These are phyloP conservation scores for Micronisus gabar DNA, from an alignment of 2,113 vertebrate genomes.

Conservation along the genomic window DNA sequence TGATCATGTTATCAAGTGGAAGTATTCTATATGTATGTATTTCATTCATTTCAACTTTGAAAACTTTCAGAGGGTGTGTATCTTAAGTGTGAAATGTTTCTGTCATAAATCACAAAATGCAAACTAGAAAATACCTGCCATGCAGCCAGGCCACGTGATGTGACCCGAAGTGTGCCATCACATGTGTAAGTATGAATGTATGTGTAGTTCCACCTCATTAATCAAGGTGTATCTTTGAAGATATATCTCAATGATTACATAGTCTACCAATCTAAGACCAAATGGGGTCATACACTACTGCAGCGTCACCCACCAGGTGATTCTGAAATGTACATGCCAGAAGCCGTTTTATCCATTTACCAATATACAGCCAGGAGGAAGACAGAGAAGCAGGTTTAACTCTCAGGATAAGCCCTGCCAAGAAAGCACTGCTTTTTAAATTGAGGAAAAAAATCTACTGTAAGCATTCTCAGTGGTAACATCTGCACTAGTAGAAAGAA, in stretches of 20 bases:
- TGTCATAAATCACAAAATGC: neutral
- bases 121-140: neutral
- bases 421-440: neutral
- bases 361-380: neutral
- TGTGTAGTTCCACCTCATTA: neutral
- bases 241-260: accelerated
- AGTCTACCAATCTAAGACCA: neutral
- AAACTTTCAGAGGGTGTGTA: neutral
- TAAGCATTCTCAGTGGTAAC: neutral
- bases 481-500: neutral
- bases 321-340: neutral
- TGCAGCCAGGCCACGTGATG: neutral
- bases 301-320: neutral
- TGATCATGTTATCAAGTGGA: neutral
- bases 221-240: neutral
- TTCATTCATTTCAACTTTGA: neutral
- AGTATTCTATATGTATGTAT: neutral
- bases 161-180: neutral
- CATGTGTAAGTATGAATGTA: neutral
- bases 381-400: neutral
- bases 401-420: neutral
- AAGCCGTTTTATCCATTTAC: neutral
- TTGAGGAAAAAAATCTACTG: neutral
- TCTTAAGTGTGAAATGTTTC: neutral
- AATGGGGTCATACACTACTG: neutral